These are phyloP conservation scores for Abramis brama DNA, from an alignment of 2,113 vertebrate genomes.

Conservation along the genomic window DNA sequence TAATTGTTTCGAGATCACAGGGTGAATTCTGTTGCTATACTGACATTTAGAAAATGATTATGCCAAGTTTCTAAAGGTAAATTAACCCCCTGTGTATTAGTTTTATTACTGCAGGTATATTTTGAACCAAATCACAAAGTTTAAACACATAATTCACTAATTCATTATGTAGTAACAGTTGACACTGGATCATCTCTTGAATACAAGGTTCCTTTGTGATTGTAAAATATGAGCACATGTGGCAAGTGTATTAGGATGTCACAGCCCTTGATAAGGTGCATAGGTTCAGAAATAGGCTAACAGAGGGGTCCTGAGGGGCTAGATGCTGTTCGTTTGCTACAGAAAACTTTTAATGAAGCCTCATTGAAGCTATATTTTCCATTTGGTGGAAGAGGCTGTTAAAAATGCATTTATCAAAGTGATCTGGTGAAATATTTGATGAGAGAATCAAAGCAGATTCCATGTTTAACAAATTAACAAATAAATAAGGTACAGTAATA, in stretches of 20 bases:
- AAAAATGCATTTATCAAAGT: slow-evolving; percentile 21
- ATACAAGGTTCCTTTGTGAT: neutral
- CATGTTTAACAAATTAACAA: neutral
- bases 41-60: slow-evolving; percentile 54
- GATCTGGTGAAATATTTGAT: slow-evolving; percentile 29
- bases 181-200: neutral
- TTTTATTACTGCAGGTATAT: slow-evolving; percentile 19
- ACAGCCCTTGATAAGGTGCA: slow-evolving; percentile 65
- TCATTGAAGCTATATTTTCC: slow-evolving; percentile 44
- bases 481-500: neutral
- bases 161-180: neutral
- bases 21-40: slow-evolving; percentile 44
- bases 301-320: slow-evolving; percentile 52
- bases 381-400: slow-evolving; percentile 5
- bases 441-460: slow-evolving; percentile 4
- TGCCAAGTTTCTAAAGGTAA: slow-evolving; percentile 50
- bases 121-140: slow-evolving; percentile 41
- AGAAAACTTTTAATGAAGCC: slow-evolving; percentile 72
- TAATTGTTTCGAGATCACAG: slow-evolving; percentile 49
- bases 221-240: slow-evolving; percentile 46
- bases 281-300: slow-evolving; percentile 53
- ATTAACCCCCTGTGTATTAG: slow-evolving; percentile 52
- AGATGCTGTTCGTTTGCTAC: slow-evolving; percentile 59
- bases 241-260: slow-evolving; percentile 59
- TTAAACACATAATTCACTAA: slow-evolving; percentile 11